Evolutionary conservation across 1,140 invertebrate species (phyloP), one percentile per base, ranked within the genome.

Genomic region (Drosophila teissieri): DNA sequence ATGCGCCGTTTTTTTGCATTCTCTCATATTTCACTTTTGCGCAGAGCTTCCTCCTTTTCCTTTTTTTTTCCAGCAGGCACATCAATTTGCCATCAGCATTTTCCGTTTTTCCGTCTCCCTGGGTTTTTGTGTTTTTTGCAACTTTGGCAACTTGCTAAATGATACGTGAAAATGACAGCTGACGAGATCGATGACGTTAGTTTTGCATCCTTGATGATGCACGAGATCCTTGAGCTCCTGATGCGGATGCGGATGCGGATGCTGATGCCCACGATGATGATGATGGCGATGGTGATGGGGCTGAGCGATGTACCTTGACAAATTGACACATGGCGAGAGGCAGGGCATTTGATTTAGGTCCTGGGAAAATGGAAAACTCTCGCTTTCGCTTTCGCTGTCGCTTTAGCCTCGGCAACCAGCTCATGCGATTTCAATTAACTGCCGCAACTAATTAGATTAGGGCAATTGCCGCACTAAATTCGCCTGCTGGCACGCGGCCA

Each of bases 141-240:
- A 77, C 84, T 89, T 84, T 61, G 69, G 79, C 81, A 86, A 90
- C 75, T 85, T 90, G 85, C 88, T 90, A 89, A 90, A 90, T 90
- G 85, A 90, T 90, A 90, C 86, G 86, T 90, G 86, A 90, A 90
- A 90, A 90, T 90, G 86, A 90, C 86, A 90, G 88, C 77, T 85
- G 85, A 90, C 86, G 86, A 90, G 86, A 90, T 90, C 86, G 86
- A 90, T 90, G 86, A 90, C 88, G 80, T 82, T 90, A 90, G 85
- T 89, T 89, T 90, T 89, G 73, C 84, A 84, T 85, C 73, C 73
- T 48, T 61, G 77, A 73, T 65, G 62, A 72, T 53, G 61, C 27
- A 62, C 61, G 62, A 76, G 73, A 72, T 57, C 52, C 70, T 52
- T 37, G 69, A 74, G 40, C 34, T 68, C 49, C 19, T 73, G 61